Base-by-base conservation (phyloP, 2,113 vertebrate species). In the Salvelinus fontinalis region DNA sequence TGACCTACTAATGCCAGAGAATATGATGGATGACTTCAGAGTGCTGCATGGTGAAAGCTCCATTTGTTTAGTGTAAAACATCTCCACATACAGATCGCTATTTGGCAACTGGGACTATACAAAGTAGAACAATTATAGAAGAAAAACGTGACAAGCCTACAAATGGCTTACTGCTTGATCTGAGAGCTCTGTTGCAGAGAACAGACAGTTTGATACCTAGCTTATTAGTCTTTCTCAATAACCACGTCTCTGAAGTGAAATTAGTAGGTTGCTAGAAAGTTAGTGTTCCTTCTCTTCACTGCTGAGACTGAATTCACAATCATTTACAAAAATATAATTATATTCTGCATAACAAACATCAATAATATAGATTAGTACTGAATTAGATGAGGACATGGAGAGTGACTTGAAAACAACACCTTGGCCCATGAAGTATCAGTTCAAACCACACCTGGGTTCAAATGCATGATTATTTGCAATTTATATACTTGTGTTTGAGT, bases 271-370 rank as follows among this genome's bases (percentile, higher is more conserved):
- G 62, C 34, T 74, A 71, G 27, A 67, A 75, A 39, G 70, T 83
- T 73, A 65, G 69, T 13, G 74, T 24, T 59, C 70, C 48, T 75
- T 78, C 71, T 79, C 73, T 76, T 88, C 74, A 86, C 80, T 85
- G 84, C 60, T 75, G 62, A 60, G 80, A 76, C 77, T 78, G 70
- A 81, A 81, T 54, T 87, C 77, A 86, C 82, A 80, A 76, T 88
- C 77, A 86, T 88, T 91, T 93, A 94, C 91, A 93, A 94, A 94
- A 94, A 94, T 93, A 94, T 86, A 93, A 80, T 78, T 92, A 79
- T 93, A 89, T 90, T 89, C 85, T 87, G 84, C 87, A 76, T 90
- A 85, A 84, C 83, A 92, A 90, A 89, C 80, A 80, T 84, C 77
- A 81, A 85, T 84, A n/a, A 62, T 18, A 84, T 73, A 83, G 83